Base-by-base conservation (phyloP, 2,113 vertebrate species). In the Sporophila hypoxantha region DNA sequence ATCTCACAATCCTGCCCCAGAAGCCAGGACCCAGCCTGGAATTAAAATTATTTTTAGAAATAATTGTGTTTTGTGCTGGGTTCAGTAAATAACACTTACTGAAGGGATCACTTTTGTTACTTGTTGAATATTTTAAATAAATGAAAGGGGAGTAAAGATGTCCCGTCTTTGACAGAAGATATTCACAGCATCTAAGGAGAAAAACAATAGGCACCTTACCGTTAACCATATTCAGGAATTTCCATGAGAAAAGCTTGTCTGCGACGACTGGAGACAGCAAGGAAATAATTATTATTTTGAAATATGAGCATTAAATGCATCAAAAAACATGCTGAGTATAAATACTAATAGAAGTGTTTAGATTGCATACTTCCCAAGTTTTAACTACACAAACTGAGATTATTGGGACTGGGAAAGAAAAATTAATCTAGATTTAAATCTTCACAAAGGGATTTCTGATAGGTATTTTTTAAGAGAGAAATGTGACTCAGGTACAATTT, bases 151-250 rank as follows among this genome's bases (percentile, higher is more conserved):
- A 90, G 34, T 20, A 14, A 88, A 79, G 53, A 29, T 46, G 55
- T 13, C 21, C 30, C 44, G n/a, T 69, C 50, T 65, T 23, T 10
- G 21, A 26, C 12, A 32, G 32, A 42, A 64, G 53, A 6, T 22
- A 39, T 82, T 65, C 4, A 59, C 7, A 62, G 30, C 57, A 32
- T 20, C 52, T 55, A 64, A 70, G n/a, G 6, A 92, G 80, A 57
- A 66, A 83, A 75, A 64, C 1, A 21, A 57, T 14, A 1, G 32
- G 39, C 22, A 29, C 26, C 96, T 97, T 95, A 99, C 99, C 98
- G n/a, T 99, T 97, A 29, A 99, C n/a, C 96, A 70, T 98, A 98
- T 46, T 97, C 50, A 99, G 97, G 93, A 99, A 99, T n/a, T 82
- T 99, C 99, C 41, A 97, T 94, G 41, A 99, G 97, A 30, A 99